Percentiles rank a stretch among this genome's conserved stretches.
Evolutionary conservation across 2,888 invertebrate species (phyloP).

Genomic region (Hartigia nigra): DNA sequence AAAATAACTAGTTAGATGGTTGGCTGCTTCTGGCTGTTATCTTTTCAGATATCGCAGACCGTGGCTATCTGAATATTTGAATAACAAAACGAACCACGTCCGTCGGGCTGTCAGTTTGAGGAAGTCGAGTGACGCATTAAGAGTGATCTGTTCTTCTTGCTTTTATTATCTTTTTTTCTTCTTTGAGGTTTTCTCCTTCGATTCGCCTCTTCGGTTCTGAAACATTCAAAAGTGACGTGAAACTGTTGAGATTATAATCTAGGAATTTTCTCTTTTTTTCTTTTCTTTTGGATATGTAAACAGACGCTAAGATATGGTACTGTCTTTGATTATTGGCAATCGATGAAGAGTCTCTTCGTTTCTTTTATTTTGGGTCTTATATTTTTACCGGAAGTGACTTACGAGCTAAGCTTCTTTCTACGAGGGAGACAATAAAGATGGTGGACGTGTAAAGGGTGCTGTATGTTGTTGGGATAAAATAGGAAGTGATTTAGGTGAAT

Average conservation of each 20-base stretch:
- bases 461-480: conserved; percentile 11
- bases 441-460: background rate
- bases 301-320: background rate
- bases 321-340: background rate
- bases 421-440: background rate
- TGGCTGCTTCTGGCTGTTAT: background rate
- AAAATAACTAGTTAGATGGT: conserved; percentile 3
- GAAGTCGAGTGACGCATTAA: conserved; percentile 35
- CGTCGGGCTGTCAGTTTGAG: conserved; percentile 42
- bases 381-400: conserved; percentile 1
- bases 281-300: background rate
- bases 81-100: conserved; percentile 50
- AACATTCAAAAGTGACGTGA: background rate
- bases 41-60: conserved; percentile 25
- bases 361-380: background rate
- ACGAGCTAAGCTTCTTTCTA: background rate
- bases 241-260: background rate
- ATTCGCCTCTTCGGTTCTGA: background rate
- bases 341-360: background rate
- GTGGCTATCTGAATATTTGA: conserved; percentile 37
- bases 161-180: background rate
- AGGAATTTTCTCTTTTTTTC: background rate
- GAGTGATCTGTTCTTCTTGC: conserved; percentile 10
- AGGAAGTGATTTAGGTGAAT: conserved; percentile 54
- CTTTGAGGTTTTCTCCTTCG: background rate